phyloP scores from a whole-genome alignment of 2,888 invertebrate genomes.

The Epirrita christyi region DNA sequence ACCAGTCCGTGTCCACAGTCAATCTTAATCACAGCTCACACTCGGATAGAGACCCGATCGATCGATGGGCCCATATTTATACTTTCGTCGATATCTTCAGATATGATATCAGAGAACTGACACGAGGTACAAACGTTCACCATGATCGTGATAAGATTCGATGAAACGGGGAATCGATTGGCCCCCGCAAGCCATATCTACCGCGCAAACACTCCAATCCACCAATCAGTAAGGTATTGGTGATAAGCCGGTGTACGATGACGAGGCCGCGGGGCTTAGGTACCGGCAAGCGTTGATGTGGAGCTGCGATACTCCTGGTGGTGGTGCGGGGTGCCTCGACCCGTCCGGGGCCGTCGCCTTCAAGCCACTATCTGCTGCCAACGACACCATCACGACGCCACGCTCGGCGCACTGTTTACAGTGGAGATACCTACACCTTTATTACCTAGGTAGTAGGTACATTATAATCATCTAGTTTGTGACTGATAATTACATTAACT shows the following conservation, averaged over 20 bases:
- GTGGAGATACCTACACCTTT: constrained; percentile 71
- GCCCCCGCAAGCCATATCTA: constrained; percentile 70
- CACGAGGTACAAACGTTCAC: constrained; percentile 78
- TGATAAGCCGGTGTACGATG: constrained; percentile 60
- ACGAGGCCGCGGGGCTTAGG: constrained; percentile 34
- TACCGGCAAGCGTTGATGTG: constrained; percentile 35
- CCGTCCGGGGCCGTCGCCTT: constrained; percentile 60
- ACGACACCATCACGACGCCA: constrained; percentile 61
- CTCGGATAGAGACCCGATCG: constrained; percentile 82
- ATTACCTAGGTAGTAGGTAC: too few relatives aligned
- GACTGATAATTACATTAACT: constrained; percentile 59
- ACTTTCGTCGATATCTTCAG: constrained; percentile 81
- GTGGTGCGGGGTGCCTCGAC: constrained; percentile 38
- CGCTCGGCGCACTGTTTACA: constrained; percentile 67
- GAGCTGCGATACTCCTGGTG: constrained; percentile 37
- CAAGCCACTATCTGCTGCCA: constrained; percentile 65
- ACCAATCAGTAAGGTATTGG: constrained; percentile 71
- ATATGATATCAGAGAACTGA: constrained; percentile 79
- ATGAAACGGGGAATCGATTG: constrained; percentile 77
- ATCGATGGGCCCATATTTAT: constrained; percentile 84
- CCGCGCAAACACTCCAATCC: constrained; percentile 79
- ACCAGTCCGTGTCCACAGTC: constrained; percentile 55
- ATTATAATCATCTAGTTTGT: constrained; percentile 66
- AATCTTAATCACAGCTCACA: constrained; percentile 72
- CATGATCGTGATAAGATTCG: constrained; percentile 81